These are phyloP conservation scores for Clitarchus hookeri DNA, from an alignment of 2,888 invertebrate genomes.

Conservation along the genomic window DNA sequence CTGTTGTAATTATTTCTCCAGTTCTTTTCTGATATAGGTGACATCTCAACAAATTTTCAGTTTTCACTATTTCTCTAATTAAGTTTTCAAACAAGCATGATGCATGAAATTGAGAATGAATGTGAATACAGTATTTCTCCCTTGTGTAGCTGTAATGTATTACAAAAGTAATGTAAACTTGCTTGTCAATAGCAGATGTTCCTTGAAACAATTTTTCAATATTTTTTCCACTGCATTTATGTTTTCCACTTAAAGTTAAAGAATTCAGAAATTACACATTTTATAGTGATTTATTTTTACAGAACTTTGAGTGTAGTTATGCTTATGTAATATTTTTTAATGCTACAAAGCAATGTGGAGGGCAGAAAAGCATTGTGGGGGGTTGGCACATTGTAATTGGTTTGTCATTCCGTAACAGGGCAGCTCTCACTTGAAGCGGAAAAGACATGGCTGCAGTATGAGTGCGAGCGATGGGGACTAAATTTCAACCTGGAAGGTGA, in stretches of 20 bases:
- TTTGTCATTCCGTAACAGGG: slow-evolving; percentile 58
- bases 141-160: not conserved
- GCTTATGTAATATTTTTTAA: not conserved
- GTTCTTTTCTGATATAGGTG: too few relatives aligned
- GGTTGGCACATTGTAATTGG: not conserved
- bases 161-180: not conserved
- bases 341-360: not conserved
- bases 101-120: not conserved
- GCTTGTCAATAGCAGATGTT: not conserved
- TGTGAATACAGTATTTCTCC: not conserved
- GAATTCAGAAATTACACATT: too few relatives aligned
- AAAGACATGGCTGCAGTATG: slow-evolving; percentile 87
- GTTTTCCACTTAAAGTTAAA: not conserved
- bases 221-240: not conserved
- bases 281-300: not conserved
- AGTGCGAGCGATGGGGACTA: slow-evolving; percentile 86
- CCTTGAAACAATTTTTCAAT: not conserved
- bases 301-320: not conserved
- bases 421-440: slow-evolving; percentile 86
- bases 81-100: not conserved
- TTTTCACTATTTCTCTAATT: too few relatives aligned
- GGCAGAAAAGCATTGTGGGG: not conserved
- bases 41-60: too few relatives aligned
- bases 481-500: slow-evolving; percentile 81
- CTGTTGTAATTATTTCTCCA: too few relatives aligned